phyloP scores from a whole-genome alignment of 2,888 invertebrate species.

The Blera fallax region DNA sequence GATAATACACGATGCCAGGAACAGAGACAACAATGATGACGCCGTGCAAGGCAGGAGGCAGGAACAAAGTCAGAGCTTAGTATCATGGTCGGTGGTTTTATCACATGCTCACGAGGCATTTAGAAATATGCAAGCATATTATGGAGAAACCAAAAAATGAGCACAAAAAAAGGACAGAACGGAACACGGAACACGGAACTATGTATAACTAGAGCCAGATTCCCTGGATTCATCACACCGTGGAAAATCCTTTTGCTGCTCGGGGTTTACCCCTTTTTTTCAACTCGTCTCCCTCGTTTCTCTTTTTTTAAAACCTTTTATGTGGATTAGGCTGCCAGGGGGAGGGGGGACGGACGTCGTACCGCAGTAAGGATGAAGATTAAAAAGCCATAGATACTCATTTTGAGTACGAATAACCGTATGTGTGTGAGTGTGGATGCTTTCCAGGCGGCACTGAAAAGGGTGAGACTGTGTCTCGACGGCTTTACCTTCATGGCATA shows the following conservation, averaged over 20 bases:
- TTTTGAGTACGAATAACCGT: slow-evolving; percentile 61
- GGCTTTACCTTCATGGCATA: background rate
- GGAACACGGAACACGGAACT: slow-evolving; percentile 56
- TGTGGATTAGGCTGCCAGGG: slow-evolving; percentile 43
- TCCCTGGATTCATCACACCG: slow-evolving; percentile 71
- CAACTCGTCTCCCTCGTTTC: background rate
- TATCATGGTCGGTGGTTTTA: slow-evolving; percentile 71
- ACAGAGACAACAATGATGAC: slow-evolving; percentile 57
- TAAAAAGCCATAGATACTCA: slow-evolving; percentile 71
- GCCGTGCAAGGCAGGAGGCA: slow-evolving; percentile 6
- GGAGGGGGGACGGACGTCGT: slow-evolving; percentile 16
- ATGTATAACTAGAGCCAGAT: slow-evolving; percentile 64
- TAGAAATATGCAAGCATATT: slow-evolving; percentile 68
- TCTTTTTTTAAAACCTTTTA: slow-evolving; percentile 50
- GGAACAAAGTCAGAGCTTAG: slow-evolving; percentile 49
- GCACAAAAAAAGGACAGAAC: background rate
- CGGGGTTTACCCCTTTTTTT: slow-evolving; percentile 10
- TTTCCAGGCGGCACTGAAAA: background rate
- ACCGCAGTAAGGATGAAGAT: slow-evolving; percentile 69
- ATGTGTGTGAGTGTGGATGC: too few species aligned
- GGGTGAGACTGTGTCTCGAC: slow-evolving; percentile 45
- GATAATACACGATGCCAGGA: slow-evolving; percentile 57
- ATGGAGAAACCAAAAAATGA: slow-evolving; percentile 24
- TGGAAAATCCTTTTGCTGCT: slow-evolving; percentile 67
- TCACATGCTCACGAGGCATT: slow-evolving; percentile 73